Conservation (phyloP, 2,113 vertebrate species). For the Corydoras maculifer region DNA sequence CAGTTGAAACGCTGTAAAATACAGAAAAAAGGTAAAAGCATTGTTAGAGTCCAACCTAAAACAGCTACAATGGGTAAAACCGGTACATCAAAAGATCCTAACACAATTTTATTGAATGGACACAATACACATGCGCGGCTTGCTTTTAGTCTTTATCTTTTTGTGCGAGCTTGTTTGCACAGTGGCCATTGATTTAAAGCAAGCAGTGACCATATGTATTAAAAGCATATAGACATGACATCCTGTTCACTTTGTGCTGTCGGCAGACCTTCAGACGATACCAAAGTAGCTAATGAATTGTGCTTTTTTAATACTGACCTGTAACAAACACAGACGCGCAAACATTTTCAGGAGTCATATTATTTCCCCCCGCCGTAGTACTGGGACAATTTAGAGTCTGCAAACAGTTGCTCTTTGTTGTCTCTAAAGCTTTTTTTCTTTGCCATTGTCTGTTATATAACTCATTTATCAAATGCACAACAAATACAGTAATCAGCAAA, state of each 20-base stretch:
- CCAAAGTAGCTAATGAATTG: slow-evolving; percentile 38
- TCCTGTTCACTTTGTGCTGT: slow-evolving; percentile 40
- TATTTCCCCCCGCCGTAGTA: slow-evolving; percentile 29
- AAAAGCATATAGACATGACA: slow-evolving; percentile 26
- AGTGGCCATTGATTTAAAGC: slow-evolving; percentile 33
- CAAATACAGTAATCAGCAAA: neutral
- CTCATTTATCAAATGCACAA: neutral
- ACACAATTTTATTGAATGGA: slow-evolving; percentile 20
- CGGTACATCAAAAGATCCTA: slow-evolving; percentile 19
- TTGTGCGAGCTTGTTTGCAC: slow-evolving; percentile 26
- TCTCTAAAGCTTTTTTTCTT: slow-evolving; percentile 16
- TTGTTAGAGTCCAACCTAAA: neutral
- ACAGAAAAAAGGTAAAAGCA: neutral
- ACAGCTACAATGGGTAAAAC: slow-evolving; percentile 22
- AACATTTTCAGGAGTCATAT: slow-evolving; percentile 10
- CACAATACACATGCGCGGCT: slow-evolving; percentile 9
- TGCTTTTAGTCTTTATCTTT: slow-evolving; percentile 21
- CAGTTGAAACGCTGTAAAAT: neutral
- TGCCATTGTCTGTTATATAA: slow-evolving; percentile 7
- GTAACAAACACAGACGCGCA: slow-evolving; percentile 18
- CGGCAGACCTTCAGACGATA: slow-evolving; percentile 26
- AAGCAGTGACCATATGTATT: slow-evolving; percentile 23
- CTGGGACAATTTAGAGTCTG: slow-evolving; percentile 24
- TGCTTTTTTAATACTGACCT: slow-evolving; percentile 21
- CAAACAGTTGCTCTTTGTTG: slow-evolving; percentile 40